Base-by-base conservation (phyloP, 2,888 invertebrate species). In the Uropetala carovei region DNA sequence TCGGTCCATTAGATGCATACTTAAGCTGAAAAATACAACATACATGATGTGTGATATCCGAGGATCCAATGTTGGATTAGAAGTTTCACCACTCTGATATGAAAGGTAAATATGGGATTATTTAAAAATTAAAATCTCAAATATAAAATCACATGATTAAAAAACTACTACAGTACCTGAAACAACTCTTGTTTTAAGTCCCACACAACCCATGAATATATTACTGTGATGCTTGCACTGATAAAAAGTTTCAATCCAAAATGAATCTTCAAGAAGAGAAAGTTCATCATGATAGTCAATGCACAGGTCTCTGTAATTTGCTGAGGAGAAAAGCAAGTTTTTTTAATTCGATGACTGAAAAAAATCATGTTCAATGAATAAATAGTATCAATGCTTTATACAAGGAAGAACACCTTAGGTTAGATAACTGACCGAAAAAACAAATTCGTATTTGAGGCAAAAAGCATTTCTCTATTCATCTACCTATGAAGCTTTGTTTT, bases 181-280 rank as follows among this genome's bases (percentile, higher is more conserved):
- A 96, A 96, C 83, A 96, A 94, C 18, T 94, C 94, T 5, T 95
- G 95, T 93, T 96, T 96, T 60, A 96, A 95, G 91, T 96, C 95
- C 95, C 97, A 96, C n/a, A 98, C 96, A 91, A 97, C 96, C 94
- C 96, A 96, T 0, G 97, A 95, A 94, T 98, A 98, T 93, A 97
- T 95, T 0, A 95, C 94, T 0, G 97, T 96, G 94, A 97, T 97
- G 0, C 96, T 94, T 0, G 96, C 94, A 30, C 97, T 97, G 91
- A 98, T 96, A 0, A 97, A 94, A 94, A 98, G 96, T 95, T 99
- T 99, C 91, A 98, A 95, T 93, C 97, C 96, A 94, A 98, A 98
- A 93, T 98, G 98, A 56, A 99, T 97, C 94, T 98, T 96, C 92
- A 98, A 96, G 95, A 99, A 99, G 11, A 98, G 95, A 94, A 98